Evolutionary conservation across 2,113 vertebrate species (phyloP).

Genomic region (Colinus virginianus): DNA sequence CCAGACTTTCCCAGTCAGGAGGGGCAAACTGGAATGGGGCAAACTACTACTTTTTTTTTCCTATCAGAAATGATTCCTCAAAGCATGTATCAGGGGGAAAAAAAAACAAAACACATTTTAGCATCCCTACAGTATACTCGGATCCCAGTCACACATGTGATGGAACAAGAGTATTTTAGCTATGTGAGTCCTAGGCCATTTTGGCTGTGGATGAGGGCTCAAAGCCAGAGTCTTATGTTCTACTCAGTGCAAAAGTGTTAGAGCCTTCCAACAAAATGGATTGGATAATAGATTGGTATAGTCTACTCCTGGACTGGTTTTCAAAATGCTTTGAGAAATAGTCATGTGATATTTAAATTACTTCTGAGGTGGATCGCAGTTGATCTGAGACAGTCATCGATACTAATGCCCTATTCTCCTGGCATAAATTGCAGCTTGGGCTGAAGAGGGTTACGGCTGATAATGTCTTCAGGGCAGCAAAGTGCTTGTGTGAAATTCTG

Average conservation of each 20-base stretch:
- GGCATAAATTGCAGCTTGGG: not conserved
- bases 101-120: not conserved
- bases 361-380: not conserved
- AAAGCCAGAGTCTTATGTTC: not conserved
- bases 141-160: not conserved
- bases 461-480: not conserved
- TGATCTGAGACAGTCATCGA: rapidly evolving
- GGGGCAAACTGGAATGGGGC: not conserved
- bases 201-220: not conserved
- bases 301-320: not conserved
- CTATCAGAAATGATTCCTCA: not conserved
- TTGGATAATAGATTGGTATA: not conserved
- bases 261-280: not conserved
- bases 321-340: not conserved
- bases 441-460: not conserved
- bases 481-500: not conserved
- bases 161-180: not conserved
- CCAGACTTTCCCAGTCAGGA: not conserved
- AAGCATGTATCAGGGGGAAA: not conserved
- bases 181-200: not conserved
- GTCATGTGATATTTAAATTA: not conserved
- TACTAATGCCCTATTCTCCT: rapidly evolving
- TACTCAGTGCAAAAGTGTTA: not conserved
- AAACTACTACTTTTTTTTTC: not conserved
- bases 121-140: not conserved